Percentiles rank a stretch among this genome's conserved stretches.
Conservation (phyloP, 2,797 vertebrate species). For the Aselliscus stoliczkanus region DNA sequence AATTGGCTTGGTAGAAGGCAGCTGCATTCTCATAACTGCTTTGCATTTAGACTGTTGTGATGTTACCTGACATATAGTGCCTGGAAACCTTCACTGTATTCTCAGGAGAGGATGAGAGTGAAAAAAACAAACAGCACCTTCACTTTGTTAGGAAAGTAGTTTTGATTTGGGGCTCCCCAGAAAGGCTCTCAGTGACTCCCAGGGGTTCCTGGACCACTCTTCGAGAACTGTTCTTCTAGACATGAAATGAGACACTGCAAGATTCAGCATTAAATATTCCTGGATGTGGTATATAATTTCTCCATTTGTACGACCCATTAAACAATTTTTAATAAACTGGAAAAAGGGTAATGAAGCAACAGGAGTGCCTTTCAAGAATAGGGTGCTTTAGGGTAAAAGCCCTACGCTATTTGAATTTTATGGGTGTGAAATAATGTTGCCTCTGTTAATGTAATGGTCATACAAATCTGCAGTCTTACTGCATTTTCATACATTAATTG, state of each 20-base stretch:
- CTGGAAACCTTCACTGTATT: background rate
- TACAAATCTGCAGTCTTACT: background rate
- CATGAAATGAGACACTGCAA: background rate
- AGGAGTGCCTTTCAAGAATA: slow-evolving; percentile 11
- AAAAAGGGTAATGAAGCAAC: slow-evolving; percentile 23
- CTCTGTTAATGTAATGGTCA: background rate
- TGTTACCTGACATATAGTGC: background rate
- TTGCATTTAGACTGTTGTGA: background rate
- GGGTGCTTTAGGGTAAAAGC: background rate
- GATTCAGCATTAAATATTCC: background rate
- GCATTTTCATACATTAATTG: background rate
- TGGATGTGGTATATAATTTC: slow-evolving; percentile 32
- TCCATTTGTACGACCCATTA: background rate
- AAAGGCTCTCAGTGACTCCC: background rate
- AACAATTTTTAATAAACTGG: slow-evolving; percentile 44
- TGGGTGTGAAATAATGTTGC: background rate
- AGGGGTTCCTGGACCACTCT: background rate
- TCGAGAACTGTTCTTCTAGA: background rate
- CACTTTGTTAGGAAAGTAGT: background rate
- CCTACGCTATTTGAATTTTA: slow-evolving; percentile 15
- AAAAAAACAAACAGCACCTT: background rate
- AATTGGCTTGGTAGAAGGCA: background rate
- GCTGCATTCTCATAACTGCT: background rate
- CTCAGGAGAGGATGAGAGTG: background rate
- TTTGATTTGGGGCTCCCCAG: background rate